Conservation (phyloP, 1,140 invertebrate genomes). For the Bicyclus anynana region DNA sequence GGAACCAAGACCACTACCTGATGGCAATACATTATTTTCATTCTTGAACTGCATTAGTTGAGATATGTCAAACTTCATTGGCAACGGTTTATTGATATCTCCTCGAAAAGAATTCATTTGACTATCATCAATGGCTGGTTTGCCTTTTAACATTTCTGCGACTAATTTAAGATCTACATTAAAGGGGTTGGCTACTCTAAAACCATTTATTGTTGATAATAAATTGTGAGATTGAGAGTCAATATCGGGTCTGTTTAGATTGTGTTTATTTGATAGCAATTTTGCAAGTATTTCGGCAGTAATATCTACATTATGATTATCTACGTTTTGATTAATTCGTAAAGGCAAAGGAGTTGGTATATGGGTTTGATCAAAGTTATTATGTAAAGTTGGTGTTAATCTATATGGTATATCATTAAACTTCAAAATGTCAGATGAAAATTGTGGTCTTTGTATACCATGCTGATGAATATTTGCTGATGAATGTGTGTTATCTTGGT, state of each 20-base stretch:
- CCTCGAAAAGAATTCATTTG: slow-evolving; percentile 50
- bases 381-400: slow-evolving; percentile 46
- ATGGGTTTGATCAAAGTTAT: slow-evolving; percentile 46
- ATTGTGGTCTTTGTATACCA: slow-evolving; percentile 34
- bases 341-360: slow-evolving; percentile 52
- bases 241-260: slow-evolving; percentile 51
- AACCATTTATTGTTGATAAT: slow-evolving; percentile 67
- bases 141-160: slow-evolving; percentile 71
- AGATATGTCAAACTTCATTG: slow-evolving; percentile 64
- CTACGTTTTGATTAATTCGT: slow-evolving; percentile 70
- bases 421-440: slow-evolving; percentile 50
- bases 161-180: slow-evolving; percentile 72
- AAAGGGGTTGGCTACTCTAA: slow-evolving; percentile 70
- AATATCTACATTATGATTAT: slow-evolving; percentile 64
- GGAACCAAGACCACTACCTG: slow-evolving; percentile 38
- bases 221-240: slow-evolving; percentile 42
- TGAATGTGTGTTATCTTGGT: slow-evolving; percentile 42
- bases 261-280: slow-evolving; percentile 51
- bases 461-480: slow-evolving; percentile 42
- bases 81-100: slow-evolving; percentile 46
- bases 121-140: slow-evolving; percentile 52
- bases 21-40: slow-evolving; percentile 40
- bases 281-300: slow-evolving; percentile 55
- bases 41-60: slow-evolving; percentile 55
- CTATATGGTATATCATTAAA: slow-evolving; percentile 62